Evolutionary conservation across 2,113 vertebrate genomes (phyloP).

Genomic region (Pelodiscus sinensis): DNA sequence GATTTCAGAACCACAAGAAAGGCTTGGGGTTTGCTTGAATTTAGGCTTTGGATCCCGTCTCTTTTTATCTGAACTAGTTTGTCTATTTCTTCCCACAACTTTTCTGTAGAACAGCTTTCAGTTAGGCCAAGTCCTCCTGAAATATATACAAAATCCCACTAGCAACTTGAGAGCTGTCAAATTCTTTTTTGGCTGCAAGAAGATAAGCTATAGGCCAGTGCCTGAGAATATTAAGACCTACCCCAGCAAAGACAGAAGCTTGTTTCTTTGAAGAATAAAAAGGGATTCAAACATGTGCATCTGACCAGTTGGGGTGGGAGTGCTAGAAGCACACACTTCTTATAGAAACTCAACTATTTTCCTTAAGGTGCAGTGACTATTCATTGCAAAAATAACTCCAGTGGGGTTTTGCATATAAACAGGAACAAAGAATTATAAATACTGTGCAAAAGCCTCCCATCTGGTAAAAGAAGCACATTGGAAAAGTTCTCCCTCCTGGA

Average conservation of each 20-base stretch:
- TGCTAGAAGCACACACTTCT: neutral
- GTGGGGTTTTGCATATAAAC: slow-evolving; percentile 9
- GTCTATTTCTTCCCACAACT: neutral
- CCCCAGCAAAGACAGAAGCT: slow-evolving; percentile 36
- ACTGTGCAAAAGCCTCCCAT: neutral
- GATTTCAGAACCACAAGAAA: neutral
- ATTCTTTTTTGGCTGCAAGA: neutral
- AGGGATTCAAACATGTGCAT: slow-evolving; percentile 18
- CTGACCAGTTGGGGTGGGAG: slow-evolving; percentile 30
- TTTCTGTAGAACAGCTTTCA: neutral
- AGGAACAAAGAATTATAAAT: slow-evolving; percentile 25
- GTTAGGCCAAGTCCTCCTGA: neutral
- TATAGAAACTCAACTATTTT: slow-evolving; percentile 47
- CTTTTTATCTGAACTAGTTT: neutral
- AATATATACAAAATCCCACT: slow-evolving; percentile 12
- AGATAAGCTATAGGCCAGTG: slow-evolving; percentile 41
- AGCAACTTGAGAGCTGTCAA: neutral
- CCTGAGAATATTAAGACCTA: slow-evolving; percentile 20
- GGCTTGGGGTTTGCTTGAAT: neutral
- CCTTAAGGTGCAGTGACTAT: slow-evolving; percentile 17
- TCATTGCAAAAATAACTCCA: neutral
- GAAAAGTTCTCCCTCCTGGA: accelerated
- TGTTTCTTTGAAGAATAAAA: slow-evolving; percentile 28
- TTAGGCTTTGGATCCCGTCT: neutral
- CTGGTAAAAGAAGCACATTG: neutral